Base-by-base conservation (phyloP, 2,797 vertebrate genomes). In the Dryobates pubescens region DNA sequence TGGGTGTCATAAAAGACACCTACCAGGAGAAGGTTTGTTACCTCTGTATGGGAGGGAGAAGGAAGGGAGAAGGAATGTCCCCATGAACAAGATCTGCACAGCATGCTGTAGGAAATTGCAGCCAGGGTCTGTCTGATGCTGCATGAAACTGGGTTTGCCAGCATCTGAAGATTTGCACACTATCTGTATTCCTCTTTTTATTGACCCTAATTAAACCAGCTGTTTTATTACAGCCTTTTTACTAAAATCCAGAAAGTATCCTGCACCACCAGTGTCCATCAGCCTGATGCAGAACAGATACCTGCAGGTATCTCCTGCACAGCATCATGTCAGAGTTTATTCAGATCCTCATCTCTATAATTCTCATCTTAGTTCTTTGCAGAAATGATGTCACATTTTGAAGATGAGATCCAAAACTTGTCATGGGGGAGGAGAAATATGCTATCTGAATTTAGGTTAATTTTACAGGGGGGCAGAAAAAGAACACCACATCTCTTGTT, bases 201-300 rank as follows among this genome's bases (percentile, higher is more conserved):
- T 34, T 80, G 38, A 22, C 43, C 20, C 4, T 77, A 57, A 92
- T 91, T 87, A 80, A 89, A 87, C 11, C 19, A 88, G 4, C 7
- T 74, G 26, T 83, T 83, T 81, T 71, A 90, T 81, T 88, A 86
- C 53, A 58, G 26, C 29, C 65, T 91, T 76, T 81, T 29, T 70
- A 65, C 29, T 63, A 79, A 62, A 36, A 58, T 2, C 10, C 36
- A 64, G 56, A 90, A 81, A 68, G 53, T 53, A 79, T 78, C 17
- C 13, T 82, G 22, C 10, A 74, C 16, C 32, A 68, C 9, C 7
- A 16, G 51, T 23, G 17, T 14, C 17, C 19, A 6, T 24, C 57
- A 76, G 3, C 10, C 43, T 84, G 72, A 73, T 29, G 34, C 53
- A 80, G 47, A 96, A n/a, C 90, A 91, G 88, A 63, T 10, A 56